phyloP scores from a whole-genome alignment of 2,797 vertebrate species.

The Mus caroli region DNA sequence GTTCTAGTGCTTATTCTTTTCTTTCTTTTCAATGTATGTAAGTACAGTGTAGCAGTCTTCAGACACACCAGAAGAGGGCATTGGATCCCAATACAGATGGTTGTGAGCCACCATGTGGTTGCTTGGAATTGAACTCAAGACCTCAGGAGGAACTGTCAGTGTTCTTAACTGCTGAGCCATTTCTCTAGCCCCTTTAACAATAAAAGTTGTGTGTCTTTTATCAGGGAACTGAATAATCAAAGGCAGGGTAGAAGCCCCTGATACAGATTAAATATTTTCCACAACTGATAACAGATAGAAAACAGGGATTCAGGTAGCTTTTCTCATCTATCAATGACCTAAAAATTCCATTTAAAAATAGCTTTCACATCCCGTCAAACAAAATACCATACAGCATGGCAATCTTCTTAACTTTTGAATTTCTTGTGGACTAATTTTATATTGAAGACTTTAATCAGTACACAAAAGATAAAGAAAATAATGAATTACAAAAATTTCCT shows the following conservation, averaged over 20 bases:
- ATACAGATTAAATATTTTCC: neutral
- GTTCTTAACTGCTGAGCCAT: neutral
- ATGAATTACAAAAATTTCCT: neutral
- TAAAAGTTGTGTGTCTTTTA: neutral
- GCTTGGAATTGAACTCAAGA: neutral
- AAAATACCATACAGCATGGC: neutral
- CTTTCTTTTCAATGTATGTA: too few relatives aligned
- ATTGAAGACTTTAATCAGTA: slow-evolving; percentile 54
- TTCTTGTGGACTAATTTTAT: slow-evolving; percentile 31
- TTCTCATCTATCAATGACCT: neutral
- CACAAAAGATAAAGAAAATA: slow-evolving; percentile 38
- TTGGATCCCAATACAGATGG: too few relatives aligned
- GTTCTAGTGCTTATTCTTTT: too few relatives aligned
- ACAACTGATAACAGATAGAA: neutral
- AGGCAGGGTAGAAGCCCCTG: neutral
- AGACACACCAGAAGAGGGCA: too few relatives aligned
- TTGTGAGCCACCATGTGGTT: too few relatives aligned
- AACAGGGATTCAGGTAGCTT: slow-evolving; percentile 42
- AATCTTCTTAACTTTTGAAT: slow-evolving; percentile 44
- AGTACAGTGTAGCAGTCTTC: too few relatives aligned
- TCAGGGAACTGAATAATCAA: neutral
- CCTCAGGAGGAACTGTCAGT: neutral
- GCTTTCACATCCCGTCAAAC: neutral
- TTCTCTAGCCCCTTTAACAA: neutral
- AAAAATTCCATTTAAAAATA: neutral